Conservation (phyloP, 2,888 invertebrate species). For the Mesorhabditis belari region DNA sequence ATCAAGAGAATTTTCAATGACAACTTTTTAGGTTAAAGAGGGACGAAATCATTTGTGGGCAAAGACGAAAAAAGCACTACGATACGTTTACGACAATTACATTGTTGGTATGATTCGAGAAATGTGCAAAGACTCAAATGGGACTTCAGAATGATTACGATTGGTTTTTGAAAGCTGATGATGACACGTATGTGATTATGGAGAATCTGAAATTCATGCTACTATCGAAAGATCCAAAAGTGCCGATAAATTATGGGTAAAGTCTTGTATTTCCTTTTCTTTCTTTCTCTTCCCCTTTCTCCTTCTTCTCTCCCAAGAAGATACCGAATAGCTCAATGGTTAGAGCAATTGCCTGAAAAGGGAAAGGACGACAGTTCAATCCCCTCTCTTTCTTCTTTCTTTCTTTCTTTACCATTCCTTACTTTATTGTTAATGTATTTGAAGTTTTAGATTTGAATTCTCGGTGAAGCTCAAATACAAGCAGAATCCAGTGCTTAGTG, state of each 20-base stretch:
- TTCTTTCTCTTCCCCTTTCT: neutral
- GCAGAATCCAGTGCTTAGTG: too few relatives aligned
- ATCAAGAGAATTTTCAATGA: neutral
- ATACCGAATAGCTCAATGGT: too few relatives aligned
- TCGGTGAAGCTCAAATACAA: too few relatives aligned
- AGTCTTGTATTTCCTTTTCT: neutral
- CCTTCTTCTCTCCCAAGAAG: too few relatives aligned
- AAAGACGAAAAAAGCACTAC: neutral
- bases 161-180: slow-evolving; percentile 86
- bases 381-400: too few relatives aligned
- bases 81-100: neutral
- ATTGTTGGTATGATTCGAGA: neutral
- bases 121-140: neutral
- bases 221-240: slow-evolving; percentile 25
- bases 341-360: too few relatives aligned
- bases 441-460: too few relatives aligned
- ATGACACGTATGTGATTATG: slow-evolving; percentile 90
- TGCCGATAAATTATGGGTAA: slow-evolving; percentile 63
- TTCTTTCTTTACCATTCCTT: too few relatives aligned
- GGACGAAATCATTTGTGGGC: neutral
- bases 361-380: too few relatives aligned
- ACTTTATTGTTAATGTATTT: too few relatives aligned
- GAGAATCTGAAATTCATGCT: slow-evolving; percentile 69
- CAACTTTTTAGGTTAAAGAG: neutral
- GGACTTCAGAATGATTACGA: slow-evolving; percentile 54